Percentiles rank a stretch among this genome's conserved stretches.
Evolutionary conservation across 2,888 invertebrate genomes (phyloP).

Genomic region (Corythucha ciliata): DNA sequence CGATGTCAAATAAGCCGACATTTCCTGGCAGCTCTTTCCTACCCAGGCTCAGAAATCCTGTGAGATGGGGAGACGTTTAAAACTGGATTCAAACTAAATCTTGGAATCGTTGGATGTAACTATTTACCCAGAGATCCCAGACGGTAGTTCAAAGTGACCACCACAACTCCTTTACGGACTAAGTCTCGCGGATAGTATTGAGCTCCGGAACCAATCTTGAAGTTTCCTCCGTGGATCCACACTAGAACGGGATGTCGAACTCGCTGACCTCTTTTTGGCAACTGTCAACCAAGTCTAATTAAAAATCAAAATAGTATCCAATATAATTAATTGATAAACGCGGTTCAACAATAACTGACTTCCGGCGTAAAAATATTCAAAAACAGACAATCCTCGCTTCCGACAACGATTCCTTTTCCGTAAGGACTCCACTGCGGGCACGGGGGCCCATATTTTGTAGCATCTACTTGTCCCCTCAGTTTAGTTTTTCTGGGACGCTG

Average conservation of each 20-base stretch:
- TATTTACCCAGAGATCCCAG: conserved; percentile 57
- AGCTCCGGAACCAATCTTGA: conserved; percentile 60
- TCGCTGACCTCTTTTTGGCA: too few relatives aligned
- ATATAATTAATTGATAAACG: neutral
- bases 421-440: conserved; percentile 50
- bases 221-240: conserved; percentile 73
- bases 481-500: conserved; percentile 46
- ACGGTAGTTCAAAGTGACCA: conserved; percentile 68
- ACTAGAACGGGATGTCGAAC: conserved; percentile 63
- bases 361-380: conserved; percentile 64
- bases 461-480: conserved; percentile 50
- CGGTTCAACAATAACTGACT: conserved; percentile 29
- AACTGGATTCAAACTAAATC: neutral
- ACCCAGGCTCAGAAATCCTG: conserved; percentile 64
- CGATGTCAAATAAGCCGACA: conserved; percentile 64
- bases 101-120: conserved; percentile 11
- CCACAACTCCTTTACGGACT: conserved; percentile 56
- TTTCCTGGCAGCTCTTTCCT: conserved; percentile 63
- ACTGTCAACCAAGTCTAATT: neutral
- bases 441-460: conserved; percentile 49
- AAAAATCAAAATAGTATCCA: neutral
- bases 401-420: conserved; percentile 40
- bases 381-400: conserved; percentile 61
- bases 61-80: neutral
- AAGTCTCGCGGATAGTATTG: conserved; percentile 61